Evolutionary conservation across 1,140 invertebrate genomes (phyloP).

Genomic region (Leptinotarsa undecemlineata): DNA sequence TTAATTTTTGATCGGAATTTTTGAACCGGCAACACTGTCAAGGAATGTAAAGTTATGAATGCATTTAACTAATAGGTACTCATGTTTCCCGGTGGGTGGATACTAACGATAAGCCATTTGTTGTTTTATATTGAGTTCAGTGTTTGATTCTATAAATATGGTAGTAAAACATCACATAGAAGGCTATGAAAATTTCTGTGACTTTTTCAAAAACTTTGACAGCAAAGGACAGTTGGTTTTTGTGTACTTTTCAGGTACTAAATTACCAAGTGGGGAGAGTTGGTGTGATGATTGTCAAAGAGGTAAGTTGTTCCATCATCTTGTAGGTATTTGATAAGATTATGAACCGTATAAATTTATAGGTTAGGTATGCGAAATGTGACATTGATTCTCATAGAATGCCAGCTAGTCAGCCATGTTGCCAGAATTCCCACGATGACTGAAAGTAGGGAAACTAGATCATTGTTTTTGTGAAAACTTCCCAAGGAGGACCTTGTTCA

Average conservation of each 20-base stretch:
- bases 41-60: no score
- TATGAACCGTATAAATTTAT: background rate
- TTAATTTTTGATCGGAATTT: no score
- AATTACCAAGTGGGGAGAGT: slow-evolving; percentile 66
- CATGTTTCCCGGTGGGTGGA: no score
- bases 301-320: slow-evolving; percentile 56
- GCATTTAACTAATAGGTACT: no score
- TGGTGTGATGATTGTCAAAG: slow-evolving; percentile 78
- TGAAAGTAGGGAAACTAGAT: background rate
- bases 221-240: slow-evolving; percentile 57
- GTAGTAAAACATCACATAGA: slow-evolving; percentile 60
- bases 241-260: slow-evolving; percentile 70
- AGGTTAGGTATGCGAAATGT: background rate
- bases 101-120: no score
- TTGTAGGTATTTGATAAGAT: no score
- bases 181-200: slow-evolving; percentile 63
- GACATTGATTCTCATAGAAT: no score
- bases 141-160: slow-evolving; percentile 54
- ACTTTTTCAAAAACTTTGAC: slow-evolving; percentile 60
- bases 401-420: no score
- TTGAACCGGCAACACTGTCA: no score
- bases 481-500: no score
- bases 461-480: no score
- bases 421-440: background rate
- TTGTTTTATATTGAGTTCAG: no score